A percentile compares a stretch with the other conserved stretches of the same genome.
Evolutionary conservation across 2,888 invertebrate genomes (phyloP).

Genomic region (Hymenopus coronatus): DNA sequence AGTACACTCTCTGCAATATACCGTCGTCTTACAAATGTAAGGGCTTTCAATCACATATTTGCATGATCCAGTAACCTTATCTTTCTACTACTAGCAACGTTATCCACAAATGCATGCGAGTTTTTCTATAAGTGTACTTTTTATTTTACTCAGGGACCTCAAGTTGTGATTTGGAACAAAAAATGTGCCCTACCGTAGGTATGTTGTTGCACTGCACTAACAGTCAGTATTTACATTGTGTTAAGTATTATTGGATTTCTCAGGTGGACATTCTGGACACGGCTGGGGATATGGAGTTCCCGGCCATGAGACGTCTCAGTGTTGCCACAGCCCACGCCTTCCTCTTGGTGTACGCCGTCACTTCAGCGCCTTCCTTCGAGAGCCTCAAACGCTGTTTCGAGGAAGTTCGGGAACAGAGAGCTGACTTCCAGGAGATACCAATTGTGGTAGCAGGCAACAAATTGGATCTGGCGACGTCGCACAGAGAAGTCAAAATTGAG

Average conservation of each 20-base stretch:
- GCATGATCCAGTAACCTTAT: too few relatives aligned
- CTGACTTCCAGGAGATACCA: constrained; percentile 77
- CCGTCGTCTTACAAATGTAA: too few relatives aligned
- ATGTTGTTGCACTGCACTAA: background rate
- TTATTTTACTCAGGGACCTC: too few relatives aligned
- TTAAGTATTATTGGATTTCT: constrained; percentile 32
- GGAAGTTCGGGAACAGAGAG: constrained; percentile 77
- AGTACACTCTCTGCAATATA: too few relatives aligned
- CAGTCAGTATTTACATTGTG: background rate
- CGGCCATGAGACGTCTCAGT: constrained; percentile 83
- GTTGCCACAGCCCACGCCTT: constrained; percentile 88
- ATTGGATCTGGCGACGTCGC: constrained; percentile 68
- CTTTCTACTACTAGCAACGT: too few relatives aligned
- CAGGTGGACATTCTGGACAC: constrained; percentile 77
- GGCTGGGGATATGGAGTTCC: constrained; percentile 83
- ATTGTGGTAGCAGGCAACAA: constrained; percentile 87
- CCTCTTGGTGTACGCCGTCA: constrained; percentile 79
- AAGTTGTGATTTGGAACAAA: too few relatives aligned
- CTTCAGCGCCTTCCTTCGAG: constrained; percentile 69
- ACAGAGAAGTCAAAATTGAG: constrained; percentile 70
- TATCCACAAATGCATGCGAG: too few relatives aligned
- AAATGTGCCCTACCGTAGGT: background rate
- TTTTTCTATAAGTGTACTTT: too few relatives aligned
- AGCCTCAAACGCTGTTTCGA: constrained; percentile 73
- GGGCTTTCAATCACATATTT: too few relatives aligned